Evolutionary conservation across 2,888 invertebrate species (phyloP).

Genomic region (Scaptomyza flava): DNA sequence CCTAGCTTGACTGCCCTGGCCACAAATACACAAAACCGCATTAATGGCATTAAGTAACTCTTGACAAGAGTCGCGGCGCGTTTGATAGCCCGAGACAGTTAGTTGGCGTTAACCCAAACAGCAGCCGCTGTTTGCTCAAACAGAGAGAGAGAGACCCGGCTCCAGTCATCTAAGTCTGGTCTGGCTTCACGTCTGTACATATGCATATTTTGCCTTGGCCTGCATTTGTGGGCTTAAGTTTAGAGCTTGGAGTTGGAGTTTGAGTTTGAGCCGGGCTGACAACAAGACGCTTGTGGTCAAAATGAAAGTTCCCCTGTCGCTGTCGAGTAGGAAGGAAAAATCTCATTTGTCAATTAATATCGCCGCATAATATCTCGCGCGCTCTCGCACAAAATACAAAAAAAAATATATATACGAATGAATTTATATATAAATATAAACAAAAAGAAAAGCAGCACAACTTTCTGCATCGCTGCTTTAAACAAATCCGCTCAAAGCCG

Average conservation of each 20-base stretch:
- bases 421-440: slow-evolving; percentile 37
- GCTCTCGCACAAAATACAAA: slow-evolving; percentile 8
- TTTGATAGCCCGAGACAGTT: slow-evolving; percentile 59
- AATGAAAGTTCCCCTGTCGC: slow-evolving; percentile 79
- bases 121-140: slow-evolving; percentile 31
- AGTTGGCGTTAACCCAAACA: slow-evolving; percentile 61
- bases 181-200: slow-evolving; percentile 13
- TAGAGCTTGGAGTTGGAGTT: slow-evolving; percentile 17
- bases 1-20: slow-evolving; percentile 51
- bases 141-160: slow-evolving; percentile 19
- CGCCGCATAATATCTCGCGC: slow-evolving; percentile 76
- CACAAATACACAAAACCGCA: slow-evolving; percentile 49
- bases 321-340: slow-evolving; percentile 80
- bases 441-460: slow-evolving; percentile 70
- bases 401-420: slow-evolving; percentile 9
- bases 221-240: slow-evolving; percentile 61
- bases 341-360: slow-evolving; percentile 82
- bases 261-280: slow-evolving; percentile 58
- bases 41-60: slow-evolving; percentile 66
- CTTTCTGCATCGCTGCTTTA: slow-evolving; percentile 75
- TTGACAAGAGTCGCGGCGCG: slow-evolving; percentile 66
- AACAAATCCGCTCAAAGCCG: slow-evolving; percentile 68
- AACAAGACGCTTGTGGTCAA: slow-evolving; percentile 76
- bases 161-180: slow-evolving; percentile 30
- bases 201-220: slow-evolving; percentile 72